phyloP scores from a whole-genome alignment of 2,113 vertebrate genomes.

The Redunca redunca region DNA sequence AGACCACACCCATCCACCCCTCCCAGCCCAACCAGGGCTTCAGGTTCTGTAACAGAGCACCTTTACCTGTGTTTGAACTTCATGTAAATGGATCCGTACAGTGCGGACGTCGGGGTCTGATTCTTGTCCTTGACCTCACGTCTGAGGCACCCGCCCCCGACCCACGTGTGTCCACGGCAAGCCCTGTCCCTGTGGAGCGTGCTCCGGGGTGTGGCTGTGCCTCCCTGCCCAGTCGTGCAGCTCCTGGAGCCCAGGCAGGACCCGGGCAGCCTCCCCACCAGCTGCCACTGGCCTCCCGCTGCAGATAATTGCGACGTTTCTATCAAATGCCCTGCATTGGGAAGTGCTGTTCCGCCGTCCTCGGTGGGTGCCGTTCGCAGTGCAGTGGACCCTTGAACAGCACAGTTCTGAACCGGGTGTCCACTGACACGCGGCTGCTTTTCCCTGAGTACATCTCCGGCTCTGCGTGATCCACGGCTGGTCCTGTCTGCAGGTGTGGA shows the following conservation, averaged over 20 bases:
- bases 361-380: neutral
- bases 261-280: neutral
- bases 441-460: neutral
- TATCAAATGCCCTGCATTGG: accelerated
- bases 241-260: accelerated
- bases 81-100: accelerated
- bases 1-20: neutral
- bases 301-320: neutral
- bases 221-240: accelerated
- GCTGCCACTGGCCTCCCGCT: neutral
- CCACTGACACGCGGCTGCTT: neutral
- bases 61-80: neutral
- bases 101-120: accelerated
- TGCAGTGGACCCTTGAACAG: neutral
- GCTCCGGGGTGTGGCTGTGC: accelerated
- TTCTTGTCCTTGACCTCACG: neutral
- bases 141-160: neutral
- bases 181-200: accelerated
- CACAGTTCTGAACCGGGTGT: neutral
- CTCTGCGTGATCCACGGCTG: neutral
- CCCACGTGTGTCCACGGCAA: accelerated
- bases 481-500: neutral
- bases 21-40: no score
- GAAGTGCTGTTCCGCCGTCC: no score
- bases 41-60: neutral